phyloP scores from a whole-genome alignment of 2,113 vertebrate species.

The Laterallus jamaicensis region DNA sequence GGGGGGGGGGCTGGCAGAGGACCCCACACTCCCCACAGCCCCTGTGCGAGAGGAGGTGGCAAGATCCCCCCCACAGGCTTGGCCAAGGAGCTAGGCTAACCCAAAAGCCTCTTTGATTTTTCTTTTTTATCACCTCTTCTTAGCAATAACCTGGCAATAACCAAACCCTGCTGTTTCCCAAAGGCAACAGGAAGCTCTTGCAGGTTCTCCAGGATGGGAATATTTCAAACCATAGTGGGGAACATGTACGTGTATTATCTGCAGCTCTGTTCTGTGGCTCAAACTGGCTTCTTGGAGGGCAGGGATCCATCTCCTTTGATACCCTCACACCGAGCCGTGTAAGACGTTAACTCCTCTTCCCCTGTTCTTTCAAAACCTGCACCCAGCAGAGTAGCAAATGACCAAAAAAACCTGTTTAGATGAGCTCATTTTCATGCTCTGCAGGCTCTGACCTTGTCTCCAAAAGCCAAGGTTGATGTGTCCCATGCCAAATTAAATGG shows the following conservation, averaged over 20 bases:
- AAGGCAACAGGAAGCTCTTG: neutral
- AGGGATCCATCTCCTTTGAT: neutral
- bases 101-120: neutral
- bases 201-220: neutral
- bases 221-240: neutral
- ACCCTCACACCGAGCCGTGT: neutral
- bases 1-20: neutral
- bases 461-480: slow-evolving; percentile 71
- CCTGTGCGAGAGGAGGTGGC: neutral
- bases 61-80: neutral
- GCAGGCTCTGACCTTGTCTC: slow-evolving; percentile 70
- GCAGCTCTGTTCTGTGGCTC: neutral
- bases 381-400: slow-evolving; percentile 1
- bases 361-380: neutral
- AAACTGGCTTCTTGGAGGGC: neutral
- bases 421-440: slow-evolving; percentile 65
- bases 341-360: neutral
- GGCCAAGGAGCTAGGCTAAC: neutral
- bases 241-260: neutral
- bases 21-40: rapidly evolving
- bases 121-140: neutral
- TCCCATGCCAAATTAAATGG: slow-evolving; percentile 71
- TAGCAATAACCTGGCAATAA: neutral
- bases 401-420: neutral
- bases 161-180: neutral